Base-by-base conservation (phyloP, 2,888 invertebrate species). In the Epinotia ramella region DNA sequence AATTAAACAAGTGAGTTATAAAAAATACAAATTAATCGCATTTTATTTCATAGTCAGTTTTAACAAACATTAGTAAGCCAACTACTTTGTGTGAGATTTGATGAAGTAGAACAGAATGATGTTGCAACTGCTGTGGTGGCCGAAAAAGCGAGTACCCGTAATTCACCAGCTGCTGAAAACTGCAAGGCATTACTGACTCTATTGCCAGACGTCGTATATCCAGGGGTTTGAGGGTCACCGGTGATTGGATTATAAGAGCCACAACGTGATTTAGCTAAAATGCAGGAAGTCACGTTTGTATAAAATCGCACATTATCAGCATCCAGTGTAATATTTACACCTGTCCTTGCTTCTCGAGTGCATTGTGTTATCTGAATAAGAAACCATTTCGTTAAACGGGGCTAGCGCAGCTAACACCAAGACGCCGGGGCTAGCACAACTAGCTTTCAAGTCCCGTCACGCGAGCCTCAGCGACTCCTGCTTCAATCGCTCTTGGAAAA, bases 201-300 rank as follows among this genome's bases (percentile, higher is more conserved):
- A 68, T 84, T 84, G 75, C 90, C 90, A 73, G 89, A 81, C 64
- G 86, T 87, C 72, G 93, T 88, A 73, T 94, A 90, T 4, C 92
- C 92, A 44, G 95, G 95, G 56, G 94, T 92, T 87, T 96, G 96
- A 3, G 95, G 87, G 76, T 95, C 95, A 16, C 96, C 96, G 1
- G 96, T 96, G 73, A 96, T 96, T 3, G 96, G 96, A 85, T 96
- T 96, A 83, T 92, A 95, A 1, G 91, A 88, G 65, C 95, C 93
- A 87, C 96, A 96, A 72, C 96, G 93, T 1, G 96, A 88, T 82
- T 95, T 95, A 0, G 96, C 96, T 75, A 96, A 86, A 77, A 96
- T 94, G 84, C 96, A 96, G 12, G 96, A 95, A 3, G 96, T 96
- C 49, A 96, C 95, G 84, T 96, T 96, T 44, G 95, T 95, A 82